Evolutionary conservation across 2,113 vertebrate genomes (phyloP).

Genomic region (Micronycteris hirsuta): DNA sequence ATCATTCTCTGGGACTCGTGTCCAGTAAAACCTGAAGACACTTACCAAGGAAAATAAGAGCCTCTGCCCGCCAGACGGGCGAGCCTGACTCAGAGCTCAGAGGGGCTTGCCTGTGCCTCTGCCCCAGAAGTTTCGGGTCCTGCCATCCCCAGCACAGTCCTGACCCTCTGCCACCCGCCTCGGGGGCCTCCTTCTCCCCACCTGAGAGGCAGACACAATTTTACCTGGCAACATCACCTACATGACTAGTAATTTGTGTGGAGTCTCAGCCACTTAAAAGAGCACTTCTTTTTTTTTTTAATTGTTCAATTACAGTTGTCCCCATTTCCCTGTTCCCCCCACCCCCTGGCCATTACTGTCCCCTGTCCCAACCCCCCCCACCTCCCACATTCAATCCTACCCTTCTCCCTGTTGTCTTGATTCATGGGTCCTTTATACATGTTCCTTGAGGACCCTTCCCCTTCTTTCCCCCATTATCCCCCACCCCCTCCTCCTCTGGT

Average conservation of each 20-base stretch:
- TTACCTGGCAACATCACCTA: background rate
- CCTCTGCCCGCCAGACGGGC: accelerated
- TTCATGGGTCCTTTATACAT: too few species aligned
- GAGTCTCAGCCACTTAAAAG: background rate
- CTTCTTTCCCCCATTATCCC: too few species aligned
- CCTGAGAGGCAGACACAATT: background rate
- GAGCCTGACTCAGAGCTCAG: background rate
- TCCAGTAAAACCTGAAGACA: background rate
- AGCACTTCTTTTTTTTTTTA: background rate
- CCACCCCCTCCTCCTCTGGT: too few species aligned
- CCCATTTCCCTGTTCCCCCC: too few species aligned
- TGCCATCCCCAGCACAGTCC: background rate
- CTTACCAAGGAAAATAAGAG: background rate
- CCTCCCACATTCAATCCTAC: too few species aligned
- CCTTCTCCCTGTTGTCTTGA: too few species aligned
- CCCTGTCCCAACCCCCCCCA: too few species aligned
- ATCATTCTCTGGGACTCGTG: background rate
- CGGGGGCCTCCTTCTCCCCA: background rate
- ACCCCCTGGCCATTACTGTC: too few species aligned
- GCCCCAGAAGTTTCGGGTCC: background rate
- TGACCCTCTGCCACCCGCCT: background rate
- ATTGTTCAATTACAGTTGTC: too few species aligned
- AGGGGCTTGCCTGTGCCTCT: background rate
- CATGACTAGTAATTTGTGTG: background rate
- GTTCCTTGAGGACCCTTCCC: too few species aligned